A percentile compares a stretch with the other conserved stretches of the same genome.
These are phyloP conservation scores for Meloe dianella DNA, from an alignment of 2,888 invertebrate genomes.

Conservation along the genomic window DNA sequence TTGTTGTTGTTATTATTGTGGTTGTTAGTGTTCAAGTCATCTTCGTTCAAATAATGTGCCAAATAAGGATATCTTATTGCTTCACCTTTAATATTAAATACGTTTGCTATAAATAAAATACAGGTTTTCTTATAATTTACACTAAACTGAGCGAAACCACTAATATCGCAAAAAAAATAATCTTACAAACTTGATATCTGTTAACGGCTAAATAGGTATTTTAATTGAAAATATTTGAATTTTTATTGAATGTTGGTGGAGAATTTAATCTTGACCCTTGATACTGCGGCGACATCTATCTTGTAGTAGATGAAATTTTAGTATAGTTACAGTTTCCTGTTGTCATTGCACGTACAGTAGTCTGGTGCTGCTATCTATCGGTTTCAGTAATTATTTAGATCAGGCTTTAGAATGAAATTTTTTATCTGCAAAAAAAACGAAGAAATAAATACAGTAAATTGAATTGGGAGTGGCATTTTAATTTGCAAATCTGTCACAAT, in stretches of 20 bases:
- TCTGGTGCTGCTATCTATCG: background rate
- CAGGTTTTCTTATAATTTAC: constrained; percentile 14
- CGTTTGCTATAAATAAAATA: constrained; percentile 19
- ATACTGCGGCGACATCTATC: background rate
- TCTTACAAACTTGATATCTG: no score
- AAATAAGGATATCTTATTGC: constrained; percentile 25
- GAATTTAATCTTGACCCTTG: background rate
- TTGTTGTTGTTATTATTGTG: background rate
- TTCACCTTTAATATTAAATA: background rate
- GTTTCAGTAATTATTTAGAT: background rate
- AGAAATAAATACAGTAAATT: background rate
- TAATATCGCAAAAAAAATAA: background rate
- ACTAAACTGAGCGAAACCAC: background rate
- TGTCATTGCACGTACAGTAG: background rate
- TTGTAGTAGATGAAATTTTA: background rate
- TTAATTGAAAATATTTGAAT: background rate
- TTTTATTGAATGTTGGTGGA: background rate
- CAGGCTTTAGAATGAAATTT: background rate
- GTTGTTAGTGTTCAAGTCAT: constrained; percentile 19
- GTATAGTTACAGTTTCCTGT: background rate
- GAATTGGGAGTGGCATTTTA: background rate
- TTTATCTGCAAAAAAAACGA: no score
- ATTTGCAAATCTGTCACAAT: background rate
- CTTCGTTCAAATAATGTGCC: constrained; percentile 23
- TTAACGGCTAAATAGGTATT: no score